Conservation (phyloP, 1,140 invertebrate genomes). For the Eriocheir sinensis region DNA sequence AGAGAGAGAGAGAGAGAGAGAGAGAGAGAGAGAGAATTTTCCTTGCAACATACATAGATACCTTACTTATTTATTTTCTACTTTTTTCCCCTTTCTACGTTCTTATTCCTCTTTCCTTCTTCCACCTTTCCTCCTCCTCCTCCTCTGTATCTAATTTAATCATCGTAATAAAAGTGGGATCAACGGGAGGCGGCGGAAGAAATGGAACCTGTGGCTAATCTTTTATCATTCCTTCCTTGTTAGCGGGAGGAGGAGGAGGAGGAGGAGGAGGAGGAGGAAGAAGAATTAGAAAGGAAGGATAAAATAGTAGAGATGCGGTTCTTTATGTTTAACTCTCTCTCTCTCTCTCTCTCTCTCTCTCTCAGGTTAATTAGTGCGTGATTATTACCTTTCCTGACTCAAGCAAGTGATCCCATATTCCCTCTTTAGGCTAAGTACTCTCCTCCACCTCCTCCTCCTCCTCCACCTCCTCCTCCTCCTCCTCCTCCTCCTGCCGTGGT, state of each 20-base stretch:
- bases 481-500: no score
- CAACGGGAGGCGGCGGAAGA: neutral
- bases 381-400: neutral
- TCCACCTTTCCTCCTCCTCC: neutral
- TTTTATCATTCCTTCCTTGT: conserved; percentile 33
- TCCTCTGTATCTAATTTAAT: neutral
- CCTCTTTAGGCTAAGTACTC: neutral
- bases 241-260: conserved; percentile 1
- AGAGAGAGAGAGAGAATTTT: neutral
- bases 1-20: neutral
- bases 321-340: neutral
- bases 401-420: neutral
- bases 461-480: no score
- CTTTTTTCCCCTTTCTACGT: neutral
- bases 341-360: conserved; percentile 21
- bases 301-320: neutral
- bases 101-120: neutral
- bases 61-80: neutral
- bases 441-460: neutral
- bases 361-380: neutral
- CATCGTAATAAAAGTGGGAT: neutral
- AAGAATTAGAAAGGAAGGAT: neutral
- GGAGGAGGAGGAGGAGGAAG: conserved; percentile 25
- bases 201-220: neutral
- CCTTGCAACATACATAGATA: no score